Evolutionary conservation across 2,888 invertebrate genomes (phyloP).

Genomic region (Hetaerina titia): DNA sequence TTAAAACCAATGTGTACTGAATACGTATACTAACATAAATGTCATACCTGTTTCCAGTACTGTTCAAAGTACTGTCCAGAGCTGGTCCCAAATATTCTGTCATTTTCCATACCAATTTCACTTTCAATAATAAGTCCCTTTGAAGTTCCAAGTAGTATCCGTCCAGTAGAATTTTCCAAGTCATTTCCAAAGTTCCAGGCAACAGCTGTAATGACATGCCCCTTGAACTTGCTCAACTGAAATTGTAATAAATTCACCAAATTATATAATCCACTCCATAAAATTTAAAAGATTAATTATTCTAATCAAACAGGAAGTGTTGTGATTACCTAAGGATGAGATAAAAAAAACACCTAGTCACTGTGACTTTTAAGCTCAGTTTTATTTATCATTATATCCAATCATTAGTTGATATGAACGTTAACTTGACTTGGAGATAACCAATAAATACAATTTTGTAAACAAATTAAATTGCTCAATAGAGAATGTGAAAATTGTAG

Average conservation of each 20-base stretch:
- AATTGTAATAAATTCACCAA: conserved; percentile 73
- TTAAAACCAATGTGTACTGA: not conserved
- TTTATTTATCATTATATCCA: too few relatives aligned
- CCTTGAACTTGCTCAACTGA: conserved; percentile 79
- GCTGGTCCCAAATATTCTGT: conserved; percentile 88
- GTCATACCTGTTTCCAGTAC: conserved; percentile 90
- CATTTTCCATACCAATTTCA: conserved; percentile 89
- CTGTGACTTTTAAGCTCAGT: too few relatives aligned
- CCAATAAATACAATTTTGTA: too few relatives aligned
- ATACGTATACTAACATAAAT: conserved; percentile 42
- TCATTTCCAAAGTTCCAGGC: conserved; percentile 91
- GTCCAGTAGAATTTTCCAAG: conserved; percentile 86
- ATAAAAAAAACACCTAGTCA: too few relatives aligned
- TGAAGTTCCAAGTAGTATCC: conserved; percentile 93
- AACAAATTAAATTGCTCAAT: too few relatives aligned
- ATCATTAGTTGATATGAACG: too few relatives aligned
- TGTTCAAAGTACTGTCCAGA: conserved; percentile 91
- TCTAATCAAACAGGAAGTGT: conserved; percentile 26
- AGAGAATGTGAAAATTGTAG: too few relatives aligned
- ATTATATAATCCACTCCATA: not conserved
- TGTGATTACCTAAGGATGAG: not conserved
- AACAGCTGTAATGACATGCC: conserved; percentile 93
- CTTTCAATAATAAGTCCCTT: conserved; percentile 95
- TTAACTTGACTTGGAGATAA: too few relatives aligned
- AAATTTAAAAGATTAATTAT: conserved; percentile 32